phyloP scores from a whole-genome alignment of 2,797 vertebrate genomes.

The Prunella strophiata region DNA sequence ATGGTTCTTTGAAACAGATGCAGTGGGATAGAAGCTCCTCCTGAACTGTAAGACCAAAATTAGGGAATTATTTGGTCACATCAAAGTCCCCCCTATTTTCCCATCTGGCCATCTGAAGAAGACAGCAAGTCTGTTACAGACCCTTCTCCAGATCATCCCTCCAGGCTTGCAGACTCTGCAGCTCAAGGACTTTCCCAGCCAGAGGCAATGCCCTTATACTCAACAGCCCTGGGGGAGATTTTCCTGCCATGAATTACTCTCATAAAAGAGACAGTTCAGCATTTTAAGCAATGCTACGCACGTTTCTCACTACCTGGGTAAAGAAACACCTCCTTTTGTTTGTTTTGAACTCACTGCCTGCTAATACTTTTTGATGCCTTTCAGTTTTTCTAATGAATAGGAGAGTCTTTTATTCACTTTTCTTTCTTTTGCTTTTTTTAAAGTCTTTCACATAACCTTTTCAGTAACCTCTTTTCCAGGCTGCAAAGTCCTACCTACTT shows the following conservation, averaged over 20 bases:
- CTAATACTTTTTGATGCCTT: background rate
- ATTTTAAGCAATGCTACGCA: background rate
- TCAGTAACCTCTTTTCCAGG: background rate
- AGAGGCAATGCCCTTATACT: background rate
- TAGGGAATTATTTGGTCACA: background rate
- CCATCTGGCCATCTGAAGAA: background rate
- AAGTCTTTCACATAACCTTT: background rate
- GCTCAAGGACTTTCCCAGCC: background rate
- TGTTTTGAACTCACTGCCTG: constrained; percentile 16
- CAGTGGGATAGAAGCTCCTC: background rate
- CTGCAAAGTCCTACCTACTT: background rate
- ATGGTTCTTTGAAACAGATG: background rate
- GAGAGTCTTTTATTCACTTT: background rate
- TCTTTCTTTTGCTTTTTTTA: background rate
- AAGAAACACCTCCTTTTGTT: constrained; percentile 14
- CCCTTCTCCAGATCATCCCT: background rate
- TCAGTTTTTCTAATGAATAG: background rate
- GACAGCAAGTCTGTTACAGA: background rate
- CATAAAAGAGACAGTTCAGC: background rate
- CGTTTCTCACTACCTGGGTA: background rate
- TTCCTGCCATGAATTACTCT: background rate
- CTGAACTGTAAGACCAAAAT: background rate
- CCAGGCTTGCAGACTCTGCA: background rate
- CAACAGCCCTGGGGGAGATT: background rate
- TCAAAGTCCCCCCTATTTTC: background rate